phyloP scores from a whole-genome alignment of 2,888 invertebrate species.

The Tenthredo livida region DNA sequence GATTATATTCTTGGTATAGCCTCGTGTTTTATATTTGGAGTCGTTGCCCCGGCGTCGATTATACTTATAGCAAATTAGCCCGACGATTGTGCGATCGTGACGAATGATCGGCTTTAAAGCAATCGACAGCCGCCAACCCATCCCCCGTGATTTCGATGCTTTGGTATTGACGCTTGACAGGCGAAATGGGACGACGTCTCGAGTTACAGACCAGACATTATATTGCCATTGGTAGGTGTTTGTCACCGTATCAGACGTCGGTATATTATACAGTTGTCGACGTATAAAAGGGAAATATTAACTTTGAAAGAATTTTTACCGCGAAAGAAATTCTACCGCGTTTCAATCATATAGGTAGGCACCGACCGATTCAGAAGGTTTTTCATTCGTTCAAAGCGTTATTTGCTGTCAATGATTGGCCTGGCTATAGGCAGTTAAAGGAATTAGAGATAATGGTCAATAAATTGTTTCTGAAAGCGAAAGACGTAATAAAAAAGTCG shows the following conservation, averaged over 20 bases:
- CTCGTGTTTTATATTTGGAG: not conserved
- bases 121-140: not conserved
- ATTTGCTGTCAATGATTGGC: not conserved
- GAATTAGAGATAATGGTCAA: not conserved
- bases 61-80: not conserved
- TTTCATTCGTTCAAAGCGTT: not conserved
- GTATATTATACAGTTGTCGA: not conserved
- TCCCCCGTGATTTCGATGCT: not conserved
- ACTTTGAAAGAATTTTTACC: not conserved
- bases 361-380: not conserved
- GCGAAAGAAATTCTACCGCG: not conserved
- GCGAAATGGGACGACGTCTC: not conserved
- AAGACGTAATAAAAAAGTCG: slow-evolving; percentile 10
- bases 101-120: slow-evolving; percentile 9
- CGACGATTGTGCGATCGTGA: slow-evolving; percentile 1
- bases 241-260: not conserved
- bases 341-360: not conserved
- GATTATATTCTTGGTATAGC: not conserved
- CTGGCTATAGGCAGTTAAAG: not conserved
- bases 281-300: not conserved
- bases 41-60: not conserved
- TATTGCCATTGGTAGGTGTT: slow-evolving; percentile 24
- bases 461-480: slow-evolving; percentile 5
- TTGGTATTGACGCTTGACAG: slow-evolving; percentile 1
- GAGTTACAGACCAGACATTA: slow-evolving; percentile 25